Conservation (phyloP, 2,888 invertebrate species). For the Aelia acuminata region DNA sequence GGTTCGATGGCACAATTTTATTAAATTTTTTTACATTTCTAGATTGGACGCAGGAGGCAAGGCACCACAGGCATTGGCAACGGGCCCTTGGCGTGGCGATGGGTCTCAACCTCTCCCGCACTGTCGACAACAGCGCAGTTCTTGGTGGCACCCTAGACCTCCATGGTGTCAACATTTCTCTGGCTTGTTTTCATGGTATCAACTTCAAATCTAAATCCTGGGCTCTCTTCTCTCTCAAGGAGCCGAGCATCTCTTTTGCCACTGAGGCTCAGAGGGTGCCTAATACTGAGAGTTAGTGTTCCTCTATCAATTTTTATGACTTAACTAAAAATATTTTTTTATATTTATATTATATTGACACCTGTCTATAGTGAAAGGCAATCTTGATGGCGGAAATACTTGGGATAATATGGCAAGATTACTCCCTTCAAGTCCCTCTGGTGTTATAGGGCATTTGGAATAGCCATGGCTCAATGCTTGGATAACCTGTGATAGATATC, state of each 20-base stretch:
- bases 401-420: too few relatives aligned
- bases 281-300: conserved; percentile 74
- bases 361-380: too few relatives aligned
- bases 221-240: conserved; percentile 94
- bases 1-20: not conserved
- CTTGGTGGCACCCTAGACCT: conserved; percentile 91
- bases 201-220: conserved; percentile 97
- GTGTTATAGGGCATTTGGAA: too few relatives aligned
- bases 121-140: conserved; percentile 76
- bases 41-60: conserved; percentile 70
- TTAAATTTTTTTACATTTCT: conserved; percentile 9
- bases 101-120: conserved; percentile 83
- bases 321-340: not conserved
- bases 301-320: not conserved
- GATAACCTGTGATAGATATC: too few relatives aligned
- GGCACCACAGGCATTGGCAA: conserved; percentile 97
- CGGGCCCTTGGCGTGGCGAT: conserved; percentile 85
- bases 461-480: too few relatives aligned
- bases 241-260: conserved; percentile 92
- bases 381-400: too few relatives aligned
- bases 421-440: too few relatives aligned
- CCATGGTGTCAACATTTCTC: conserved; percentile 89
- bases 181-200: conserved; percentile 97
- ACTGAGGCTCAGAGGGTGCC: conserved; percentile 92
- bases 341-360: too few relatives aligned